These are phyloP conservation scores for Lepus americanus DNA, from an alignment of 2,113 vertebrate species.

Conservation along the genomic window DNA sequence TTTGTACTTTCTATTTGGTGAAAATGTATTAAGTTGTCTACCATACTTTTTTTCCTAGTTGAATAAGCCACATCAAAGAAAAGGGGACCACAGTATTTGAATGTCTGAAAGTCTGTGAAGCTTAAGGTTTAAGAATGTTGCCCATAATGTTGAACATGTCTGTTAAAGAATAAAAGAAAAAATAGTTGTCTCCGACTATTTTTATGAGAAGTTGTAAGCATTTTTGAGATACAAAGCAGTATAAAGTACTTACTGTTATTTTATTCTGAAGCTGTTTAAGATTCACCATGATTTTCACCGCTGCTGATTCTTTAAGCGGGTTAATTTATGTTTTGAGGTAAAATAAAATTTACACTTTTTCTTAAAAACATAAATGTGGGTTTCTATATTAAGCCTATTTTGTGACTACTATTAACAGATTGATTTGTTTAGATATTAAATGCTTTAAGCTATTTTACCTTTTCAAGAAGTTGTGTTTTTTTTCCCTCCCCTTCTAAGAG, in stretches of 20 bases:
- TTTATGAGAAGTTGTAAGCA: constrained; percentile 85
- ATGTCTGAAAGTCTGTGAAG: constrained; percentile 81
- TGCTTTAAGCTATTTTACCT: constrained; percentile 83
- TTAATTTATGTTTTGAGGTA: constrained; percentile 86
- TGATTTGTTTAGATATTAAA: constrained; percentile 86
- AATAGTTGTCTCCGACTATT: constrained; percentile 82
- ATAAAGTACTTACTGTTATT: constrained; percentile 81
- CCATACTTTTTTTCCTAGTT: constrained; percentile 84
- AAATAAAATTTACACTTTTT: constrained; percentile 81
- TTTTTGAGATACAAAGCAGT: constrained; percentile 79
- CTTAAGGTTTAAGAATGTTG: constrained; percentile 81
- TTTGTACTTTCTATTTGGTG: constrained; percentile 88
- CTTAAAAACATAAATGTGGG: constrained; percentile 83
- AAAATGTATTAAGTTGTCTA: constrained; percentile 86
- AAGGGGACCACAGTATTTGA: constrained; percentile 88
- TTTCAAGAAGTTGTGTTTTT: constrained; percentile 81
- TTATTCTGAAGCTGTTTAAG: constrained; percentile 79
- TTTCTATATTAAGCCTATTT: constrained; percentile 88
- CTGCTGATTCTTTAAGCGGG: constrained; percentile 79
- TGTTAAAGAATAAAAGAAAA: constrained; percentile 81
- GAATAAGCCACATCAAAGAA: constrained; percentile 72
- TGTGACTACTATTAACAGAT: constrained; percentile 85
- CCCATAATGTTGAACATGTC: constrained; percentile 79
- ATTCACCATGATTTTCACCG: constrained; percentile 80
- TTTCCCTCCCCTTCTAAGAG: neutral